Conservation (phyloP, 2,888 invertebrate genomes). For the Pyrrhia umbra region DNA sequence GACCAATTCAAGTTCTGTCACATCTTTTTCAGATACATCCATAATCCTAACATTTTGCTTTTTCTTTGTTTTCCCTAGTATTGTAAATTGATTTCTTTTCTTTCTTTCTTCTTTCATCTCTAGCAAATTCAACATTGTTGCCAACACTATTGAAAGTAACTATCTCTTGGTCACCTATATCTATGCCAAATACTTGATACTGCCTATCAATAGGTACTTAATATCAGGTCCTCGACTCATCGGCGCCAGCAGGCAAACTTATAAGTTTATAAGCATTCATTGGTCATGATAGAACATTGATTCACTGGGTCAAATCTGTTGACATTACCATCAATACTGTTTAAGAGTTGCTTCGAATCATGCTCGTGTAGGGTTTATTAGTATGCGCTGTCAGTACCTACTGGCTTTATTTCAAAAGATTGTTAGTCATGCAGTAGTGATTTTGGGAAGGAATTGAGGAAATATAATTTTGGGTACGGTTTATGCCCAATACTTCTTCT, state of each 20-base stretch:
- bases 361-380: constrained; percentile 56
- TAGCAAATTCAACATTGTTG: neutral
- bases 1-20: neutral
- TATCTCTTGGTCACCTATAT: neutral
- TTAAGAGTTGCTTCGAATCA: constrained; percentile 73
- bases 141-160: neutral
- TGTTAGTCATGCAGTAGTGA: neutral
- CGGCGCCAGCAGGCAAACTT: constrained; percentile 65
- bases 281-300: constrained; percentile 83
- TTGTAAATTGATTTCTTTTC: neutral
- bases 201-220: constrained; percentile 40
- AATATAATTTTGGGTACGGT: neutral
- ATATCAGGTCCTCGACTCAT: constrained; percentile 45
- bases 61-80: too few relatives aligned
- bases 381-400: constrained; percentile 45
- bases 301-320: constrained; percentile 86
- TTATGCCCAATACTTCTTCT: too few relatives aligned
- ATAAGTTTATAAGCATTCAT: constrained; percentile 74
- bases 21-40: neutral
- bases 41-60: too few relatives aligned
- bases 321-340: constrained; percentile 85
- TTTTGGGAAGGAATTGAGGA: constrained; percentile 4
- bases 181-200: constrained; percentile 2
- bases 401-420: constrained; percentile 7
- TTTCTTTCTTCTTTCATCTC: neutral